Percentiles rank a stretch among this genome's conserved stretches.
Evolutionary conservation across 2,113 vertebrate genomes (phyloP).

Genomic region (Egretta garzetta): DNA sequence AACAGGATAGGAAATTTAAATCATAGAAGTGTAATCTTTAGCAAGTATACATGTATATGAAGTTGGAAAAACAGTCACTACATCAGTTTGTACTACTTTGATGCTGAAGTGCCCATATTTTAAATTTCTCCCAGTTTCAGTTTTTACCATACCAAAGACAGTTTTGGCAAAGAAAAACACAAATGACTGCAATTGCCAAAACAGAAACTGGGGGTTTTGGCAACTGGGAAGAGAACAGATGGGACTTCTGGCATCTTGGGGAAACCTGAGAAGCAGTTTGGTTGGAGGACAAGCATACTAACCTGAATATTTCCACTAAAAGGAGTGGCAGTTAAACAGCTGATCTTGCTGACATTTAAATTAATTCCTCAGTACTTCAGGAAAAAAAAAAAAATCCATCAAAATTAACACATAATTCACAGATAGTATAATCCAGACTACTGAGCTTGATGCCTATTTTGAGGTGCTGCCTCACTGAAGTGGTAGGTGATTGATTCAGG

Average conservation of each 20-base stretch:
- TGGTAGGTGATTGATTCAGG: not conserved
- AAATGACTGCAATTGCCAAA: not conserved
- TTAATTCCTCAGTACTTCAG: not conserved
- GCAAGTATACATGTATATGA: not conserved
- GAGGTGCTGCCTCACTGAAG: not conserved
- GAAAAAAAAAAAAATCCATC: not conserved
- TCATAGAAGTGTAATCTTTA: not conserved
- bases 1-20: not conserved
- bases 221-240: constrained; percentile 35
- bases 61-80: not conserved
- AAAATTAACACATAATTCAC: not conserved
- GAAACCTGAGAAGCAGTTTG: not conserved
- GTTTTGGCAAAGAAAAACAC: constrained; percentile 2
- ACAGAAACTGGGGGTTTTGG: not conserved
- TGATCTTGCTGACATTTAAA: not conserved
- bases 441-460: not conserved
- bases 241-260: constrained; percentile 33
- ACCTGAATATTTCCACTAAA: not conserved
- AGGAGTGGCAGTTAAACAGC: not conserved
- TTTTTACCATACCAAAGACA: not conserved
- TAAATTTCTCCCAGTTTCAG: not conserved
- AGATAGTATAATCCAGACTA: not conserved
- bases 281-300: not conserved
- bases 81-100: not conserved
- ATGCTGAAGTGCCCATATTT: not conserved